Evolutionary conservation across 2,113 vertebrate genomes (phyloP).

Genomic region (Pachyramphus minor): DNA sequence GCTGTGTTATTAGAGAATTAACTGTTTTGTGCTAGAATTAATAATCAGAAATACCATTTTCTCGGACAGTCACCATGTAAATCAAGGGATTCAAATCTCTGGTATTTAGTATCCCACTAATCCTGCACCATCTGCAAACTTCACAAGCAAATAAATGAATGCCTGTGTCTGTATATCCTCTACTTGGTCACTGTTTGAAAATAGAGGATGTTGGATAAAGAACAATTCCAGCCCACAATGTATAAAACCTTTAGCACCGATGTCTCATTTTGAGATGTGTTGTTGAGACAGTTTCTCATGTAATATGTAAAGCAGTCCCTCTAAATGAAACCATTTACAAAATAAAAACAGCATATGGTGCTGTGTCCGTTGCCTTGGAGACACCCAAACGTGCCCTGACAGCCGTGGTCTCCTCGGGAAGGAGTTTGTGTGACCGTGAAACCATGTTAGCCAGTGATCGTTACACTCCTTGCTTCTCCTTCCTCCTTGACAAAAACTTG

Average conservation of each 20-base stretch:
- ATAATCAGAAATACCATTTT: neutral
- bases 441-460: rapidly evolving
- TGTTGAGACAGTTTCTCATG: neutral
- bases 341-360: neutral
- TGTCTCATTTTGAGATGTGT: neutral
- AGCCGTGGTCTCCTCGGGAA: rapidly evolving
- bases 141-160: neutral
- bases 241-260: neutral
- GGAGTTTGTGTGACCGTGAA: neutral
- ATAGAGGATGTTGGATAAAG: neutral
- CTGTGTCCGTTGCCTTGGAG: neutral
- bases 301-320: neutral
- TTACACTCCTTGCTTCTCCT: neutral
- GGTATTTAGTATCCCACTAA: neutral
- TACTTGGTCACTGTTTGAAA: neutral
- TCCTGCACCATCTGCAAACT: neutral
- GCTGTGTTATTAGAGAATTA: neutral
- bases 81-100: neutral
- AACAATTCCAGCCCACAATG: neutral
- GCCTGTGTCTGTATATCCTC: neutral
- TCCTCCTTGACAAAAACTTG: neutral
- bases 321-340: neutral
- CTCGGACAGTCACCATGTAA: neutral
- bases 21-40: rapidly evolving
- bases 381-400: neutral